Evolutionary conservation across 2,888 invertebrate genomes (phyloP), one percentile per base, ranked within the genome.

Genomic region (Polymixis flavicincta): DNA sequence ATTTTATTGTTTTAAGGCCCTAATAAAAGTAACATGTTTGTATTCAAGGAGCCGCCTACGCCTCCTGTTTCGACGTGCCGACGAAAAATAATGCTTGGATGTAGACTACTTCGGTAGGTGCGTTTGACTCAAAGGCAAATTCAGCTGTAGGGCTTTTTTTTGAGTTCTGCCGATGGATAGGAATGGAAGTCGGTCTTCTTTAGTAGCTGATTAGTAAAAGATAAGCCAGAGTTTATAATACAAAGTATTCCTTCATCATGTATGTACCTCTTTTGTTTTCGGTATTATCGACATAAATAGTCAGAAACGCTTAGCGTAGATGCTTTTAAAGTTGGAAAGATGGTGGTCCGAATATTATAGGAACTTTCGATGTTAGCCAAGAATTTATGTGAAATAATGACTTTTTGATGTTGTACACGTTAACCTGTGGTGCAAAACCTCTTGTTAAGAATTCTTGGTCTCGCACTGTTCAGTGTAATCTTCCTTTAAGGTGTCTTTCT

Each of bases 1-100:
- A 86, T 85, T 93, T 92, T 94, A 94, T 94, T 95, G 93, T 95
- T 95, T 95, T 95, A 95, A 81, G 88, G 88, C 71, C 87, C 87
- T 37, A 90, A 92, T 93, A 94, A 93, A 94, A 85, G 61, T 90
- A 89, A 85, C 85, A 80, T 92, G 89, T 92, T 93, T 93, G 89
- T 91, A 92, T 91, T 90, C 90, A 93, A 92, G 88, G 84, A 89
- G 91, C 93, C 92, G 92, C 90, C 92, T 92, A 92, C 92, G 92
- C 91, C 93, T 92, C 88, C 90, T 90, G 92, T 92, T 88, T 88
- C 83, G 77, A 66, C 85, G 79, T 76, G 85, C 89, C 88, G 89
- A 85, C 88, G 79, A 32, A 60, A 28, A 72, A 82, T 84, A 78
- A 81, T 79, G 64, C 60, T 45, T 32, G 45, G 42, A 42, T 52